Evolutionary conservation across 2,113 vertebrate genomes (phyloP).

Genomic region (Uria aalge): DNA sequence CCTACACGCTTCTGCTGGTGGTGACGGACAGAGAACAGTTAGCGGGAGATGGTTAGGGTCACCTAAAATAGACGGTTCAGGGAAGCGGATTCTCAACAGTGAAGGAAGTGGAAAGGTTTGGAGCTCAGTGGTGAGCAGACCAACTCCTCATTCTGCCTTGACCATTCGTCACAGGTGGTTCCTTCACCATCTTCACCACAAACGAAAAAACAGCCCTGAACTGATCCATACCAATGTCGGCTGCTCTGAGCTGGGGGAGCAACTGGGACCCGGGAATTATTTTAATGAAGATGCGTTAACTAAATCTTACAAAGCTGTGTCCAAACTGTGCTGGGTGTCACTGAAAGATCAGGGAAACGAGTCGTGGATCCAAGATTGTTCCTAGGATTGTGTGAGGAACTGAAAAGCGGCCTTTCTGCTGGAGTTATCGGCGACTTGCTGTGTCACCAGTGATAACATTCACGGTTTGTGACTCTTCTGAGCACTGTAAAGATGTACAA

Average conservation of each 20-base stretch:
- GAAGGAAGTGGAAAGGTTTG: not conserved
- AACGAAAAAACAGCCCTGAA: not conserved
- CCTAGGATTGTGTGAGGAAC: not conserved
- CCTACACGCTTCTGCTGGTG: rapidly evolving
- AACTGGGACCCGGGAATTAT: too few species aligned
- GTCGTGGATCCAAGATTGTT: not conserved
- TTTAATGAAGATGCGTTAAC: not conserved
- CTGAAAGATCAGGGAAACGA: not conserved
- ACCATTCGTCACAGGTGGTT: not conserved
- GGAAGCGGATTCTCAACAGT: not conserved
- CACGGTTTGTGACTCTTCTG: rapidly evolving
- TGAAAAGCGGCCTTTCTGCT: not conserved
- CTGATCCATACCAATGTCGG: rapidly evolving
- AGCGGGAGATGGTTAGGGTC: not conserved
- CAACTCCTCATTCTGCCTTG: not conserved
- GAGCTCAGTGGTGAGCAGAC: not conserved
- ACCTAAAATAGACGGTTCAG: not conserved
- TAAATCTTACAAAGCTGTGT: not conserved
- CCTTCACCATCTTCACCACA: not conserved
- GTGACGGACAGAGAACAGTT: rapidly evolving
- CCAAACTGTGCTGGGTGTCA: not conserved
- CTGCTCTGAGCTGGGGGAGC: not conserved
- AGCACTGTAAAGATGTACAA: not conserved
- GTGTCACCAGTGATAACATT: not conserved
- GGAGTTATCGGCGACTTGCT: not conserved